A percentile compares a stretch with the other conserved stretches of the same genome.
Conservation (phyloP, 2,888 invertebrate species). For the Carterocephalus palaemon region DNA sequence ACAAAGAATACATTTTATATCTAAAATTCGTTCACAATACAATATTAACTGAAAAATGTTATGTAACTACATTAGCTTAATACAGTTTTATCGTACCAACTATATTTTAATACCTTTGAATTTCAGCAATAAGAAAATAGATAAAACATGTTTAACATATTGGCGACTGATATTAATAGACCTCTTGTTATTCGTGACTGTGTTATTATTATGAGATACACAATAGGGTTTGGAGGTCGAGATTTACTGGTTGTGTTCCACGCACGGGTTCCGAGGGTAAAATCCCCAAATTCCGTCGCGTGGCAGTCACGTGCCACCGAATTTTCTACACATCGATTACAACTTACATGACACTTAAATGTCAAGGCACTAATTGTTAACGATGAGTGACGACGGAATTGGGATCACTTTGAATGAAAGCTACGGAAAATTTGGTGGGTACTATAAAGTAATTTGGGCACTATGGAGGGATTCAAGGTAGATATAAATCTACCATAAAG, state of each 20-base stretch:
- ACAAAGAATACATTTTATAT: too few species aligned
- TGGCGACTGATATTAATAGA: background rate
- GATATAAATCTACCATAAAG: too few species aligned
- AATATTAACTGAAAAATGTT: too few species aligned
- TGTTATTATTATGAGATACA: conserved; percentile 34
- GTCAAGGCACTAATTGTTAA: conserved; percentile 64
- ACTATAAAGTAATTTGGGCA: conserved; percentile 29
- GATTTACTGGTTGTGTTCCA: conserved; percentile 27
- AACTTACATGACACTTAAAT: conserved; percentile 63
- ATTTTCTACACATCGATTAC: conserved; percentile 40
- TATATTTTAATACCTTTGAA: too few species aligned
- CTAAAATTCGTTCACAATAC: too few species aligned
- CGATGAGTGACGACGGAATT: conserved; percentile 22
- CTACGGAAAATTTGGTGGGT: conserved; percentile 8
- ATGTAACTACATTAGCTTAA: too few species aligned
- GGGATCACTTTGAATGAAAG: conserved; percentile 6
- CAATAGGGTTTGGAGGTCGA: conserved; percentile 23
- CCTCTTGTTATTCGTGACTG: background rate
- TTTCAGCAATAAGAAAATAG: too few species aligned
- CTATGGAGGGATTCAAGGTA: too few species aligned
- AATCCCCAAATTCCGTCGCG: conserved; percentile 51
- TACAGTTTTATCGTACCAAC: too few species aligned
- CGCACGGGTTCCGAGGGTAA: conserved; percentile 36
- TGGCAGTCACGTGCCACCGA: conserved; percentile 52
- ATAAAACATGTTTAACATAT: conserved; percentile 13